phyloP scores from a whole-genome alignment of 1,140 invertebrate genomes.

The Drosophila albomicans region DNA sequence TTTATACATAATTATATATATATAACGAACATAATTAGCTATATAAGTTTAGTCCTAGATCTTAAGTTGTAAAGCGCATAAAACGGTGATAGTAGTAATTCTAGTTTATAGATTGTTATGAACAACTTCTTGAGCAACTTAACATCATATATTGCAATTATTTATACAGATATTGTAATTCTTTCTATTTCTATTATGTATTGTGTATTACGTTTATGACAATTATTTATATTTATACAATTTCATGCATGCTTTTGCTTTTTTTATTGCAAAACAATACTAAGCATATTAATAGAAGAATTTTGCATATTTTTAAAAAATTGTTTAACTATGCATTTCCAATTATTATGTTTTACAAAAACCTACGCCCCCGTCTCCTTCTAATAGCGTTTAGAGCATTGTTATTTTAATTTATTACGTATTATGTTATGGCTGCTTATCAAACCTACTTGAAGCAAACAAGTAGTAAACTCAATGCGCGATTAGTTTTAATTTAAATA shows the following conservation, averaged over 20 bases:
- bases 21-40: neutral
- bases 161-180: constrained; percentile 31
- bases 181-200: constrained; percentile 20
- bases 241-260: constrained; percentile 17
- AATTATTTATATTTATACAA: constrained; percentile 34
- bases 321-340: constrained; percentile 54
- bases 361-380: constrained; percentile 26
- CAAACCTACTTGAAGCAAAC: constrained; percentile 53
- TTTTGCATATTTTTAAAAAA: constrained; percentile 35
- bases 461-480: constrained; percentile 56
- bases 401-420: constrained; percentile 78
- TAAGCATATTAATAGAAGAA: constrained; percentile 44
- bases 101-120: constrained; percentile 75
- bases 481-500: constrained; percentile 60
- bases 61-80: constrained; percentile 54
- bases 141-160: constrained; percentile 36
- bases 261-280: constrained; percentile 8
- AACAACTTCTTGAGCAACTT: constrained; percentile 66
- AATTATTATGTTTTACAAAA: constrained; percentile 54
- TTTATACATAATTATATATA: constrained; percentile 52
- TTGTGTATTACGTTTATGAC: constrained; percentile 11
- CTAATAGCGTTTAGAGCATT: constrained; percentile 57
- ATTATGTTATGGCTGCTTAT: constrained; percentile 76
- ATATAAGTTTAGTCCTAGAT: constrained; percentile 36
- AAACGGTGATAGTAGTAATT: constrained; percentile 78